Evolutionary conservation across 2,888 invertebrate species (phyloP), one percentile per base, ranked within the genome.

Genomic region (Ectemnius cavifrons): DNA sequence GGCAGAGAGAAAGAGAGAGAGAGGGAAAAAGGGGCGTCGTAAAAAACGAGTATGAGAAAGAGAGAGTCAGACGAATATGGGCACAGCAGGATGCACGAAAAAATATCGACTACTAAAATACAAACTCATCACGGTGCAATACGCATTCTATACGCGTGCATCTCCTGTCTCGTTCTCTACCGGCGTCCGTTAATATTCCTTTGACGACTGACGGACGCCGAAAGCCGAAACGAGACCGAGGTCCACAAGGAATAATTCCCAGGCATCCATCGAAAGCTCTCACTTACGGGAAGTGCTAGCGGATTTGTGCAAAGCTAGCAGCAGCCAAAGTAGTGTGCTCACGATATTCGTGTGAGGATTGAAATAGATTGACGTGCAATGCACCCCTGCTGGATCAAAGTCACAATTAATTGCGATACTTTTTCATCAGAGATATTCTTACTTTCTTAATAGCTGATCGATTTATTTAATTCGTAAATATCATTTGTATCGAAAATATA

Each of bases 101-200:
- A 81, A 78, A 73, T 71, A 74, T 63, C 61, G 75, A 71, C 73
- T 77, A 82, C 37, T 75, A 77, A 79, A 81, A 82, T 82, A 79
- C 73, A 79, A 81, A 82, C 71, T 81, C 77, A 79, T 74, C 73
- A 52, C 68, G 68, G 23, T 61, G 71, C 46, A 59, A 37, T 71
- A 58, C 56, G 65, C 67, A 14, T 49, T 20, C n/a, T 23, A n/a
- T 27, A 14, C 61, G 45, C 20, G 20, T 63, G 45, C 62, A 20
- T 62, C n/a, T 16, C 47, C 23, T 62, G 45, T n/a, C 45, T 28
- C 28, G 28, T 60, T 63, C 61, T 49, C 49, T 49, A 23, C 18
- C 47, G 4, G n/a, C n/a, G 46, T 61, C 18, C 61, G 45, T 45
- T 23, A n/a, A n/a, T n/a, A 23, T 23, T 23, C 47, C 27, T 49